Percentiles rank a stretch among this genome's conserved stretches.
Conservation (phyloP, 2,888 invertebrate genomes). For the Andrena dorsata region DNA sequence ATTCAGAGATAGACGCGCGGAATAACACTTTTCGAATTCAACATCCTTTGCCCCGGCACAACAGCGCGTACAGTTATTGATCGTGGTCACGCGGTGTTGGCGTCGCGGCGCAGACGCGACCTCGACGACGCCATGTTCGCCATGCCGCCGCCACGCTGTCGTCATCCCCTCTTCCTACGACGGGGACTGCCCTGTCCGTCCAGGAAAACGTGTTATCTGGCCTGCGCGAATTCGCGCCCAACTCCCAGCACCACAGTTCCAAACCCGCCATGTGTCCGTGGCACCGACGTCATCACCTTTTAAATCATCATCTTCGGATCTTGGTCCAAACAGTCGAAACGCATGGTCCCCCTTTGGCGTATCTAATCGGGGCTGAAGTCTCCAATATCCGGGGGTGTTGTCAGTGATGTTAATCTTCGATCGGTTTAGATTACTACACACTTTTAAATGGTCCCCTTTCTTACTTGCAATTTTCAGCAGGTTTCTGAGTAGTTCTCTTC, state of each 20-base stretch:
- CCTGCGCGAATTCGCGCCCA: slow-evolving; percentile 60
- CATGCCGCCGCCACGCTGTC: slow-evolving; percentile 82
- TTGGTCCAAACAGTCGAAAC: too few species aligned
- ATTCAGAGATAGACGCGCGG: slow-evolving; percentile 85
- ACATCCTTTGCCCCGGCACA: slow-evolving; percentile 82
- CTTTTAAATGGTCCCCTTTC: too few species aligned
- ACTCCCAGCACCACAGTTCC: neutral
- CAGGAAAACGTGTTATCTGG: slow-evolving; percentile 48
- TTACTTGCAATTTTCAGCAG: too few species aligned
- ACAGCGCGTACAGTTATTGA: slow-evolving; percentile 78
- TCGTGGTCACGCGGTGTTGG: slow-evolving; percentile 85
- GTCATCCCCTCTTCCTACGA: slow-evolving; percentile 25
- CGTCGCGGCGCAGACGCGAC: slow-evolving; percentile 85
- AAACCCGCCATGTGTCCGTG: neutral
- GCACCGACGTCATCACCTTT: neutral
- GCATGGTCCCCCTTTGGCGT: too few species aligned
- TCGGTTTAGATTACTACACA: too few species aligned
- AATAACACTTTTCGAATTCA: slow-evolving; percentile 85
- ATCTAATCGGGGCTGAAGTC: too few species aligned
- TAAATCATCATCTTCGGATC: neutral
- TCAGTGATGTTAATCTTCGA: too few species aligned
- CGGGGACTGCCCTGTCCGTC: slow-evolving; percentile 30
- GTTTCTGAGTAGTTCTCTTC: too few species aligned
- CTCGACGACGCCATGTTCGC: slow-evolving; percentile 83
- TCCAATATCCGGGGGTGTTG: too few species aligned